These are phyloP conservation scores for Pollimyrus isidori DNA, from an alignment of 2,113 vertebrate species.

Conservation along the genomic window DNA sequence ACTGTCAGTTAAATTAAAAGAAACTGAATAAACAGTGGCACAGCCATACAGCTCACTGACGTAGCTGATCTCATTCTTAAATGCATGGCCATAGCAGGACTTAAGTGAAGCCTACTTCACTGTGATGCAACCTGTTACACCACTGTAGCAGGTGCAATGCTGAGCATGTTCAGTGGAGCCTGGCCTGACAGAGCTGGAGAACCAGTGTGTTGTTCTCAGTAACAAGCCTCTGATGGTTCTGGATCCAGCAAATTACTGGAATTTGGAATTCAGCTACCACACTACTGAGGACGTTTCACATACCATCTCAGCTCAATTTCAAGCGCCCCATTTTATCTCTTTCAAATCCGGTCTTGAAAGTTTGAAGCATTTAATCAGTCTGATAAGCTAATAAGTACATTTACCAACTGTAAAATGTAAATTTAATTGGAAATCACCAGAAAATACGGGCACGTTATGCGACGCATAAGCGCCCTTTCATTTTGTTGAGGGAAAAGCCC, in stretches of 20 bases:
- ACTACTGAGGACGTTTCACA: background rate
- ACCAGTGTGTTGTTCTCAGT: background rate
- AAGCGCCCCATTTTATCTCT: background rate
- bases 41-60: background rate
- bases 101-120: background rate
- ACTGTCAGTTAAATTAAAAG: background rate
- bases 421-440: background rate
- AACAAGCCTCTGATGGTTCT: background rate
- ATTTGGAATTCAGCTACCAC: background rate
- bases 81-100: background rate
- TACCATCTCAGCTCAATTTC: background rate
- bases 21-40: background rate
- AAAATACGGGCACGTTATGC: background rate
- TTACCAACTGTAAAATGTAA: background rate
- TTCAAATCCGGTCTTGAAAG: background rate
- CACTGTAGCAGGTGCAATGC: background rate
- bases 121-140: background rate
- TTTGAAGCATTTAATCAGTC: background rate
- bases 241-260: background rate
- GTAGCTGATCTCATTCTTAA: background rate
- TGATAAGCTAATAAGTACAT: background rate
- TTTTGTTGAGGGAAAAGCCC: background rate
- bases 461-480: slow-evolving; percentile 10
- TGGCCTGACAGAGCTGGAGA: background rate
- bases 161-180: slow-evolving; percentile 19